Base-by-base conservation (phyloP, 1,140 invertebrate species). In the Aphaenogaster floridana region DNA sequence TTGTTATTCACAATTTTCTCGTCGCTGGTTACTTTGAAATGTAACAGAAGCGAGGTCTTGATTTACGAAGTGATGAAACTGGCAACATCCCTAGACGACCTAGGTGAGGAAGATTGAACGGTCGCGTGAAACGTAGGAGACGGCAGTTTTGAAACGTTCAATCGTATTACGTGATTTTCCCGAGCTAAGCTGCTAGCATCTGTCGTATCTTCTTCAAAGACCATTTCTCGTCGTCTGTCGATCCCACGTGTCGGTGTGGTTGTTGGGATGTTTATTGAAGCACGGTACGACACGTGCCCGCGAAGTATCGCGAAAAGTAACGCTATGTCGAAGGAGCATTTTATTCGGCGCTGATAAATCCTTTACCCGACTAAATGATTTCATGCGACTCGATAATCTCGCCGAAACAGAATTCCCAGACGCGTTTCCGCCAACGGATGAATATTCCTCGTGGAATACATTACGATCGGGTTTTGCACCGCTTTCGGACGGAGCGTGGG, bases 181-280 rank as follows among this genome's bases (percentile, higher is more conserved):
- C 54, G 54, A 45, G 7, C 15, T 68, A 48, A 74, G 3, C 17
- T 45, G 45, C 15, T 54, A 34, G 42, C 34, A 66, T 79, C 28
- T 79, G 36, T 64, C 8, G 48, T 71, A 54, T 69, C 15, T 71
- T 71, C 28, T 21, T 36, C 34, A 42, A 48, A 7, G 21, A 72
- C 28, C 52, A 39, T 17, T 48, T n/a, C 63, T 39, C 66, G 79
- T 57, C 21, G 64, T 57, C 48, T 83, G 79, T 83, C 79, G 66
- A 57, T 83, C 39, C 50, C 28, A 28, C 8, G 50, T 39, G 45
- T 52, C 34, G 48, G 15, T 80, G 36, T 45, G 17, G 21, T 59
- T 42, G 39, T 42, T 17, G 28, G n/a, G n/a, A 52, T 57, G 15
- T n/a, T 74, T n/a, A 15, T 17, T 9, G 52, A 74, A 48, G 45